Conservation (phyloP, 2,888 invertebrate species). For the Keiferia lycopersicella region DNA sequence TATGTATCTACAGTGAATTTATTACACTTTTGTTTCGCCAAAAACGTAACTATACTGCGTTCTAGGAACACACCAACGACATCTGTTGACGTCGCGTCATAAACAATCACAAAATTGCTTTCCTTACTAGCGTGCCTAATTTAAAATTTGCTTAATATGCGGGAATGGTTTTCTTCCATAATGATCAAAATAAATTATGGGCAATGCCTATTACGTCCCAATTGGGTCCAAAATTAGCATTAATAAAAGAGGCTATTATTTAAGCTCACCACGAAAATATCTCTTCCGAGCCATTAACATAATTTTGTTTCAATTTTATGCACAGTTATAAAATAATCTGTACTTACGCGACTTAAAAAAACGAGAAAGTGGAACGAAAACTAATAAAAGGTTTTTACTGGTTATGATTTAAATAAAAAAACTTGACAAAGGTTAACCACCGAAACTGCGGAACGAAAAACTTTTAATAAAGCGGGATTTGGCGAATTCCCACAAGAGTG, state of each 20-base stretch:
- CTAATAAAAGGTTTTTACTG: too few species aligned
- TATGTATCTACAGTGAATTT: too few species aligned
- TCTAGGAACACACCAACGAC: too few species aligned
- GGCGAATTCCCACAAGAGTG: neutral
- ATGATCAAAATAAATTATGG: conserved; percentile 1
- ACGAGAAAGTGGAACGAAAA: too few species aligned
- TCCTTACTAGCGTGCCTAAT: neutral
- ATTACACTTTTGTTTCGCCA: too few species aligned
- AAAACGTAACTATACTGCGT: too few species aligned
- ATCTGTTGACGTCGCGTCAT: too few species aligned
- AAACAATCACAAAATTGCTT: neutral
- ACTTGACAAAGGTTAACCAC: neutral
- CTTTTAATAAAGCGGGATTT: neutral
- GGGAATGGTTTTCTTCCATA: neutral
- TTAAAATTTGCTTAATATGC: neutral
- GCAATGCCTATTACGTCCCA: neutral
- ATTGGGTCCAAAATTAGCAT: conserved; percentile 13
- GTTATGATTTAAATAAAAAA: neutral
- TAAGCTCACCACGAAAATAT: neutral
- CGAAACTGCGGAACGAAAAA: conserved; percentile 3
- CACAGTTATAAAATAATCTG: too few species aligned
- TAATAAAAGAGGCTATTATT: neutral
- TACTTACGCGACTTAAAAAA: too few species aligned
- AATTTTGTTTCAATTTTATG: neutral
- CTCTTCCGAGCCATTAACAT: neutral